Percentiles rank a stretch among this genome's conserved stretches.
These are phyloP conservation scores for Ciconia stormi DNA, from an alignment of 2,113 vertebrate species.

Conservation along the genomic window DNA sequence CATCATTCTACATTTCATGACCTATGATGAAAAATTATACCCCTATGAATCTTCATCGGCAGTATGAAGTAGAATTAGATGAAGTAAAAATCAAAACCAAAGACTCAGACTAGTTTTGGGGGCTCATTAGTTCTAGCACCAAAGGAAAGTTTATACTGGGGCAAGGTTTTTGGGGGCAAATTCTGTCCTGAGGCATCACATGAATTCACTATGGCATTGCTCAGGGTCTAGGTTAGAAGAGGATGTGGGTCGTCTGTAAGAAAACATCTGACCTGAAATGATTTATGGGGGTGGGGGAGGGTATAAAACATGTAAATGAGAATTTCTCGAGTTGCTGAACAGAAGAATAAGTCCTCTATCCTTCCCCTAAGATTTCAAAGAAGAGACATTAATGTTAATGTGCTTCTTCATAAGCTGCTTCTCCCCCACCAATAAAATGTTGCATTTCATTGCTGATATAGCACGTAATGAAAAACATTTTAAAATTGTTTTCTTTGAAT, in stretches of 20 bases:
- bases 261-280: not conserved
- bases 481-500: conserved; percentile 41
- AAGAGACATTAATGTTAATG: not conserved
- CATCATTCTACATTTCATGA: not conserved
- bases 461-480: not conserved
- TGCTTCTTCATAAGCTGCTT: not conserved
- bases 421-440: not conserved
- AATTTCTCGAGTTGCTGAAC: not conserved
- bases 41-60: not conserved
- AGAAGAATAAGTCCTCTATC: not conserved
- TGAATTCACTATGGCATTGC: not conserved
- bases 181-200: not conserved
- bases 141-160: not conserved
- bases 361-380: not conserved
- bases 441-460: not conserved
- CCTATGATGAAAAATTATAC: not conserved
- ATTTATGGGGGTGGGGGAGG: not conserved
- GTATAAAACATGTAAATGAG: not conserved
- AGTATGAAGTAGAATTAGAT: not conserved
- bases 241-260: not conserved
- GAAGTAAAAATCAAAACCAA: not conserved
- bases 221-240: not conserved
- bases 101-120: not conserved
- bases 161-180: not conserved
- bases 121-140: not conserved